Conservation (phyloP, 2,113 vertebrate genomes). For the Oxyura jamaicensis region DNA sequence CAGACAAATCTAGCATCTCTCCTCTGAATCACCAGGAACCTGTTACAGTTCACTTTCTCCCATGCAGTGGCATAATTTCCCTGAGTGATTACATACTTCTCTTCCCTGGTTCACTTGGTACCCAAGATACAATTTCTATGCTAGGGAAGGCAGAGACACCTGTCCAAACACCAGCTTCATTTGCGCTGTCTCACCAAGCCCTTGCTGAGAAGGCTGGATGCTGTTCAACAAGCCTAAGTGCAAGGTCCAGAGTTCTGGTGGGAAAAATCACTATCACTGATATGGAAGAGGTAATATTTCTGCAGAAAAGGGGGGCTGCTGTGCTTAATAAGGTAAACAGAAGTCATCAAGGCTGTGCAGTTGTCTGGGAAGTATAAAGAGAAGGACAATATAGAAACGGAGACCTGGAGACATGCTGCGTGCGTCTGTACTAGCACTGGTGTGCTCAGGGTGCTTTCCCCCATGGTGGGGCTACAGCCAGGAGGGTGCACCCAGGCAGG, state of each 20-base stretch:
- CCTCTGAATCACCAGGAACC: neutral
- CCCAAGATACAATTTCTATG: neutral
- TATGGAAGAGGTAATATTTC: neutral
- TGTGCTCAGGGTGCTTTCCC: neutral
- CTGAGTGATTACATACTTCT: neutral
- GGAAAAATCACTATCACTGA: neutral
- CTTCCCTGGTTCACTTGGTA: neutral
- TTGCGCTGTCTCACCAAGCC: neutral
- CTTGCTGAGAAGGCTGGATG: neutral
- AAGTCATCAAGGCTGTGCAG: neutral
- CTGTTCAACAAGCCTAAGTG: neutral
- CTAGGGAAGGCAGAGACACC: neutral
- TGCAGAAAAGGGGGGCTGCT: neutral
- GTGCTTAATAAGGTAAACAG: neutral
- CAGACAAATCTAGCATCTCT: neutral
- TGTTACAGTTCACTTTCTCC: neutral
- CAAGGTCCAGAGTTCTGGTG: neutral
- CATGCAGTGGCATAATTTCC: neutral
- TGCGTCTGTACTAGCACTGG: too few species aligned
- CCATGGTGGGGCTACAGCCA: fast-evolving
- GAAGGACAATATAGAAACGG: neutral
- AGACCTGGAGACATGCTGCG: neutral
- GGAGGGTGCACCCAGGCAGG: neutral
- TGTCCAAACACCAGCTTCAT: neutral
- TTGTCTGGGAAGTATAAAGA: neutral